Percentiles rank a stretch among this genome's conserved stretches.
Evolutionary conservation across 1,140 invertebrate genomes (phyloP).

Genomic region (Diorhabda elongata): DNA sequence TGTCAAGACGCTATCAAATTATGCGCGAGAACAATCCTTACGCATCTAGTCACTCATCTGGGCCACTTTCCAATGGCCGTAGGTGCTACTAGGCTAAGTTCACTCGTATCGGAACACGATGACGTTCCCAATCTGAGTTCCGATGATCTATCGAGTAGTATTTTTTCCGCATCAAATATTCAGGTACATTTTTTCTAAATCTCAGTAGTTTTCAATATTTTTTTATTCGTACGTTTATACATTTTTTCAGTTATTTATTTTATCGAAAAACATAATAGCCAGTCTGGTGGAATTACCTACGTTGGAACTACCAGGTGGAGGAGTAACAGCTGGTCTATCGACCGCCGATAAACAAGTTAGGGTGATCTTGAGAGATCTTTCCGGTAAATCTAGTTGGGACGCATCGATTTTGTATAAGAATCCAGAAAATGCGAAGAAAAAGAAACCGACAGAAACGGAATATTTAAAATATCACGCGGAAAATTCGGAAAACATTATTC

Average conservation of each 20-base stretch:
- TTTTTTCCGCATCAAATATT: constrained; percentile 83
- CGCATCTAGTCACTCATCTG: constrained; percentile 81
- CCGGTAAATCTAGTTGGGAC: constrained; percentile 96
- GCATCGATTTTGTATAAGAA: constrained; percentile 83
- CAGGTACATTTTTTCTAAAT: constrained; percentile 49
- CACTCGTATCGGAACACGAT: constrained; percentile 86
- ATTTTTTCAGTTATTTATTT: constrained; percentile 74
- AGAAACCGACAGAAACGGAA: not conserved
- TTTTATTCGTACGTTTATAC: too few relatives aligned
- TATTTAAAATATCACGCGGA: not conserved
- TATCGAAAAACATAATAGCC: constrained; percentile 78
- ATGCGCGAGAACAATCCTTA: constrained; percentile 67
- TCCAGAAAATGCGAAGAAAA: constrained; percentile 46
- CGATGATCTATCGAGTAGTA: constrained; percentile 71
- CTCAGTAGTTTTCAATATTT: not conserved
- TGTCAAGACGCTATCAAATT: constrained; percentile 57
- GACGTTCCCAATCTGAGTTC: constrained; percentile 73
- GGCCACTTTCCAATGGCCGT: constrained; percentile 87
- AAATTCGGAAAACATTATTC: constrained; percentile 23
- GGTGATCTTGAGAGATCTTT: constrained; percentile 85
- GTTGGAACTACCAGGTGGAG: constrained; percentile 75
- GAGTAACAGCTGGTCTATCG: constrained; percentile 68
- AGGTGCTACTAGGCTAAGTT: constrained; percentile 77
- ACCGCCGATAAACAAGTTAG: constrained; percentile 71
- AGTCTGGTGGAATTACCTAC: constrained; percentile 91